Base-by-base conservation (phyloP, 1,140 invertebrate species). In the Zaprionus taronus region DNA sequence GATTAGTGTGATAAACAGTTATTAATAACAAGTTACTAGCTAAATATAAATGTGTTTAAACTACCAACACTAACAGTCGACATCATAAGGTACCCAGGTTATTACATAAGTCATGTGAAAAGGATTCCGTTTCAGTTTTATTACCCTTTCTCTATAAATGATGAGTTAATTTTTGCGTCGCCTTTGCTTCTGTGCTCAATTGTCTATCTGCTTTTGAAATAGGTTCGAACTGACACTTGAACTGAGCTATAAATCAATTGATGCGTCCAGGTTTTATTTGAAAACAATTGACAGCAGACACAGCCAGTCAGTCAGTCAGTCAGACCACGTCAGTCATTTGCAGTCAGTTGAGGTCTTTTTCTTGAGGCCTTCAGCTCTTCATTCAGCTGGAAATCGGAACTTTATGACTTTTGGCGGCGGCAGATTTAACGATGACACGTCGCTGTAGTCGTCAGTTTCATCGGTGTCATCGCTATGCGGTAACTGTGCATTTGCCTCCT, bases 401-500 rank as follows among this genome's bases (percentile, higher is more conserved):
- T 72, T 76, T 65, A 76, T 76, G 73, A 26, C 61, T 47, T 61
- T 34, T 70, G 26, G 12, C 62, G 26, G 12, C 62, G 66, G 22
- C 28, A 22, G 36, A 34, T 55, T 76, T 72, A 76, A 76, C 73
- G 68, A 72, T 71, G 73, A 76, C 73, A 76, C 68, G 55, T 76
- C 36, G 67, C 24, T 22, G 22, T 36, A 36, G 51, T 67, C 56
- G 34, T 57, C 56, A 22, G 63, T 67, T 67, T 56, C 11, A 20
- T 47, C 41, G 53, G 11, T 56, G 53, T 56, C 53, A 56, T 22
- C 47, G 47, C 11, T 51, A 24, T 51, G 47, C 20, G 47, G 47
- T 51, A 51, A 51, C 47, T 51, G 47, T 51, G 47, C 61, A 65
- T 36, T 31, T n/a, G 51, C 20, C 31, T 36, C 5, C 11, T 11